These are phyloP conservation scores for Gallinago media DNA, from an alignment of 2,113 vertebrate genomes.

Conservation along the genomic window DNA sequence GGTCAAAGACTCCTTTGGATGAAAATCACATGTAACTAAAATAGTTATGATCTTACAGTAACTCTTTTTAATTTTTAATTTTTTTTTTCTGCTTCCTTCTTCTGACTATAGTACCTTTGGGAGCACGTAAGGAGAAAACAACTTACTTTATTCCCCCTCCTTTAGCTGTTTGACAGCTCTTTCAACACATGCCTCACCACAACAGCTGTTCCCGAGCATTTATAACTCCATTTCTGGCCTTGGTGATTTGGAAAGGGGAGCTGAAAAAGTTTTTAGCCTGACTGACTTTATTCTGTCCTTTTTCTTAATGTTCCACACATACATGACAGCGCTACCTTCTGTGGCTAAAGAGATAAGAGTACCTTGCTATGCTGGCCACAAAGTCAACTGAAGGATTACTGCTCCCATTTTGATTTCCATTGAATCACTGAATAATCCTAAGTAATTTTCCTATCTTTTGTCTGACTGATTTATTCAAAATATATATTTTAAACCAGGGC, in stretches of 20 bases:
- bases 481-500: background rate
- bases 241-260: background rate
- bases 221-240: background rate
- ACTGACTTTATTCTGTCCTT: background rate
- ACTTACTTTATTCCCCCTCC: background rate
- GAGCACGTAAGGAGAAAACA: background rate
- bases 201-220: conserved; percentile 1
- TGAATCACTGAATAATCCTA: background rate
- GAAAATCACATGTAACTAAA: conserved; percentile 41
- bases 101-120: background rate
- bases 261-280: background rate
- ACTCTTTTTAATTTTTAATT: conserved; percentile 48
- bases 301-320: background rate
- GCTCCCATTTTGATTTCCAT: background rate
- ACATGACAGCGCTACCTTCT: background rate
- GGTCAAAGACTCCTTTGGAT: conserved; percentile 27
- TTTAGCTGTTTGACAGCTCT: background rate
- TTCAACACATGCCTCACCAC: conserved; percentile 7
- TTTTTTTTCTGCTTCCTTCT: conserved; percentile 16
- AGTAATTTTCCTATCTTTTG: background rate
- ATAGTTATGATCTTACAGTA: conserved; percentile 33
- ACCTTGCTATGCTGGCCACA: background rate
- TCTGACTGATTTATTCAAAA: background rate
- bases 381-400: background rate
- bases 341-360: background rate